Conservation (phyloP, 2,888 invertebrate species). For the Zaprionus lineosus region DNA sequence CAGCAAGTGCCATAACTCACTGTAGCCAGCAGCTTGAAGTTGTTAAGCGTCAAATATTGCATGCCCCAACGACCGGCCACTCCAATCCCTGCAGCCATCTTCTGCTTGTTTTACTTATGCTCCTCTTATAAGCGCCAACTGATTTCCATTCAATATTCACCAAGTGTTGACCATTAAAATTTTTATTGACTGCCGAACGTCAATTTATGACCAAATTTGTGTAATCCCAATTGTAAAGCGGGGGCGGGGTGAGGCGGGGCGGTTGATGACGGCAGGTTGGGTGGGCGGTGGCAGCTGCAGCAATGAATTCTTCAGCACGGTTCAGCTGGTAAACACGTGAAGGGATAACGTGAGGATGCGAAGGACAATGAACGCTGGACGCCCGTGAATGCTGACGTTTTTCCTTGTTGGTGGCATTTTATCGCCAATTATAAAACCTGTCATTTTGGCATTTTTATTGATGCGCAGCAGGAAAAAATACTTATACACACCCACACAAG, state of each 20-base stretch:
- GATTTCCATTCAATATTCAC: slow-evolving; percentile 1
- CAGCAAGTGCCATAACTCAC: slow-evolving; percentile 26
- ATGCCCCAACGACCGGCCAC: neutral
- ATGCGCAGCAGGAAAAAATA: slow-evolving; percentile 28
- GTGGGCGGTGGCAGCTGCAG: slow-evolving; percentile 23
- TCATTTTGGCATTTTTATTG: slow-evolving; percentile 65
- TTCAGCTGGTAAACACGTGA: slow-evolving; percentile 54
- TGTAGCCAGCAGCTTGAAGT: slow-evolving; percentile 12
- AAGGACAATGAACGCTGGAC: slow-evolving; percentile 13
- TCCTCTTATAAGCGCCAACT: neutral
- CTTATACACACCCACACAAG: slow-evolving; percentile 6
- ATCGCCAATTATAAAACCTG: slow-evolving; percentile 73
- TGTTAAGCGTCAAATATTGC: slow-evolving; percentile 28
- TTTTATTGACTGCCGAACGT: slow-evolving; percentile 57
- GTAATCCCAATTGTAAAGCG: no score
- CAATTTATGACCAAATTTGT: slow-evolving; percentile 42
- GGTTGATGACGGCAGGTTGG: no score
- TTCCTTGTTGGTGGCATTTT: slow-evolving; percentile 66
- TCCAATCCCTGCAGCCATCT: neutral
- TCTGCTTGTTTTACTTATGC: neutral
- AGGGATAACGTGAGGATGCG: slow-evolving; percentile 4
- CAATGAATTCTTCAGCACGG: slow-evolving; percentile 4
- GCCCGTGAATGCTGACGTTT: slow-evolving; percentile 31
- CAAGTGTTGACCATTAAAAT: slow-evolving; percentile 42
- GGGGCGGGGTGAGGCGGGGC: no score